Conservation (phyloP, 1,140 invertebrate genomes). For the Cepaea nemoralis region DNA sequence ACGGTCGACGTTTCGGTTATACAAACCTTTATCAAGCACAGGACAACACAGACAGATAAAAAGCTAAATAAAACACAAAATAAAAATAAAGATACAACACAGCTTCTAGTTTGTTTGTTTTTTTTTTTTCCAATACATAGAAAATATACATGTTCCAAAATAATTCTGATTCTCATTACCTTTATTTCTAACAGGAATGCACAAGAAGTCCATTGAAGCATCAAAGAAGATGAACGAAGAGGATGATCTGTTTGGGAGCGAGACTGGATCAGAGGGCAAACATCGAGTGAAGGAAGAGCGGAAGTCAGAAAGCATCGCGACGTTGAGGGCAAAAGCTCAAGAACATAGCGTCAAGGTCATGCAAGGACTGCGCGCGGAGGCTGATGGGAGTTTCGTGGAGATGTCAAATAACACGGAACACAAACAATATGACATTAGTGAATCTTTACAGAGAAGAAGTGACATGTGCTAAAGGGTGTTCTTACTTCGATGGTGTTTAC, state of each 20-base stretch:
- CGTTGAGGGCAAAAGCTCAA: constrained; percentile 90
- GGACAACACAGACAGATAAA: no score
- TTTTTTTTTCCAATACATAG: not conserved
- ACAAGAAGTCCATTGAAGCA: constrained; percentile 96
- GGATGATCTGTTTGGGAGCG: constrained; percentile 61
- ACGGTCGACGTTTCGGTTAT: no score
- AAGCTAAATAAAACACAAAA: no score
- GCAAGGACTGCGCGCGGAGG: constrained; percentile 44
- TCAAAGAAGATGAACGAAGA: constrained; percentile 84
- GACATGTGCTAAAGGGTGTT: no score
- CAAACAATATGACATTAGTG: not conserved
- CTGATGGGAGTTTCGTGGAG: constrained; percentile 11
- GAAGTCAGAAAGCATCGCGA: constrained; percentile 83
- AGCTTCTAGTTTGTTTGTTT: constrained; percentile 79
- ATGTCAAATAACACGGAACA: not conserved
- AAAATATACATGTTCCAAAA: not conserved
- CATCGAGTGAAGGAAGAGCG: constrained; percentile 56
- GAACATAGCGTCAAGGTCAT: constrained; percentile 87
- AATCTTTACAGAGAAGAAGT: not conserved
- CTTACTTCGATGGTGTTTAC: no score
- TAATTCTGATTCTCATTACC: not conserved
- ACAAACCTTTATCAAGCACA: no score
- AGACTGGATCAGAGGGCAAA: constrained; percentile 36
- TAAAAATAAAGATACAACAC: no score
- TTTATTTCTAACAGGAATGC: constrained; percentile 87